A percentile compares a stretch with the other conserved stretches of the same genome.
Evolutionary conservation across 2,113 vertebrate species (phyloP).

Genomic region (Hylia prasina): DNA sequence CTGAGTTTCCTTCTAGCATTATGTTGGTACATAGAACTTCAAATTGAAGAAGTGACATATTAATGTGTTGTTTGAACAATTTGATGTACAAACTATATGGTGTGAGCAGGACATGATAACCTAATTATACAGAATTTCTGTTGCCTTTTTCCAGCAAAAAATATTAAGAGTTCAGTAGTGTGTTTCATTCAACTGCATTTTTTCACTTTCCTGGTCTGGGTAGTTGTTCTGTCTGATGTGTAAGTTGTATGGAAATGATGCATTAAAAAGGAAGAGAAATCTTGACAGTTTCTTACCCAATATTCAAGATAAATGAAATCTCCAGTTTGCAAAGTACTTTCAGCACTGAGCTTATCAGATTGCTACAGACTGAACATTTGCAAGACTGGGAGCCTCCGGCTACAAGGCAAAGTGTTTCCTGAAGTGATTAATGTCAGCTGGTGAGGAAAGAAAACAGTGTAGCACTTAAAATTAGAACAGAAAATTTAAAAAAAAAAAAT

Average conservation of each 20-base stretch:
- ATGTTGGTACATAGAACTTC: not conserved
- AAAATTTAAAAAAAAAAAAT: not conserved
- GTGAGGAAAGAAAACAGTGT: conserved; percentile 2
- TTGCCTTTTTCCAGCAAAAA: not conserved
- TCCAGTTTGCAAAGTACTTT: conserved; percentile 12
- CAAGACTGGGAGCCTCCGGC: not conserved
- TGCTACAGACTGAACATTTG: conserved; percentile 10
- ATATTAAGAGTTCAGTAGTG: not conserved
- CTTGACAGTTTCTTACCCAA: not conserved
- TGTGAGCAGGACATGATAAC: not conserved
- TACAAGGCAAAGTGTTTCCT: conserved; percentile 34
- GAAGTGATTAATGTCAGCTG: conserved; percentile 39
- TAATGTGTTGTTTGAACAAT: not conserved
- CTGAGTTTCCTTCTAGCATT: not conserved
- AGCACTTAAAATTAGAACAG: not conserved
- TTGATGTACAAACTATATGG: not conserved
- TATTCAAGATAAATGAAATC: conserved; percentile 46
- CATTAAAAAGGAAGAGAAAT: conserved; percentile 13
- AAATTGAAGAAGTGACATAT: not conserved
- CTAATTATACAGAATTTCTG: not conserved
- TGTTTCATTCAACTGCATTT: not conserved
- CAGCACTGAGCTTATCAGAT: conserved; percentile 42
- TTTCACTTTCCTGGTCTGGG: not conserved
- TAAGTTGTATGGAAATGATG: not conserved
- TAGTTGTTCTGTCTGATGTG: not conserved